phyloP scores from a whole-genome alignment of 2,113 vertebrate genomes.

The Grus americana region DNA sequence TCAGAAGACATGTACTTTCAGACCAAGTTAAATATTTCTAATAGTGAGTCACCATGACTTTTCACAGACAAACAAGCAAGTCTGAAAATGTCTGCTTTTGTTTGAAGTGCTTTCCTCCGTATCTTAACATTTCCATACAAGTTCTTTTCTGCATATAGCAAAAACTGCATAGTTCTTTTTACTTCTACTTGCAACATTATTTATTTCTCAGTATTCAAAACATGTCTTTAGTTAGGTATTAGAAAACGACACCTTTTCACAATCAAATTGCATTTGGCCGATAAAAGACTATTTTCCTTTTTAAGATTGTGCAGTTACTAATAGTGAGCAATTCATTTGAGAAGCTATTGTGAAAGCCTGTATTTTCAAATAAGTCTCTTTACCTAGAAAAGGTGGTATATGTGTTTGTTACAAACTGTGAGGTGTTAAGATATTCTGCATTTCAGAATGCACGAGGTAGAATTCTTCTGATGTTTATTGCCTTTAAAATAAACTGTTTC shows the following conservation, averaged over 20 bases:
- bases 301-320: neutral
- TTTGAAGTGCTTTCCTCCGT: neutral
- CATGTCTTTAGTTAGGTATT: neutral
- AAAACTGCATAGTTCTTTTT: neutral
- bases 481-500: slow-evolving; percentile 65
- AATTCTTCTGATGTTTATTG: slow-evolving; percentile 48
- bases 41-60: neutral
- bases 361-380: slow-evolving; percentile 18
- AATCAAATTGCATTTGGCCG: neutral
- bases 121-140: neutral
- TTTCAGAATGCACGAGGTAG: neutral
- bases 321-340: neutral
- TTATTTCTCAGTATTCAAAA: neutral
- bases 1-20: neutral
- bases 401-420: neutral
- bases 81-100: neutral
- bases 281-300: neutral
- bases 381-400: neutral
- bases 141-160: neutral
- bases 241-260: neutral
- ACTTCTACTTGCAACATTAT: neutral
- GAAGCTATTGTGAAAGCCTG: neutral
- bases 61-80: neutral
- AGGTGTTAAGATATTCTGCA: neutral
- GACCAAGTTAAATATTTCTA: neutral